A percentile compares a stretch with the other conserved stretches of the same genome.
Evolutionary conservation across 2,113 vertebrate species (phyloP).

Genomic region (Poeciliopsis prolifica): DNA sequence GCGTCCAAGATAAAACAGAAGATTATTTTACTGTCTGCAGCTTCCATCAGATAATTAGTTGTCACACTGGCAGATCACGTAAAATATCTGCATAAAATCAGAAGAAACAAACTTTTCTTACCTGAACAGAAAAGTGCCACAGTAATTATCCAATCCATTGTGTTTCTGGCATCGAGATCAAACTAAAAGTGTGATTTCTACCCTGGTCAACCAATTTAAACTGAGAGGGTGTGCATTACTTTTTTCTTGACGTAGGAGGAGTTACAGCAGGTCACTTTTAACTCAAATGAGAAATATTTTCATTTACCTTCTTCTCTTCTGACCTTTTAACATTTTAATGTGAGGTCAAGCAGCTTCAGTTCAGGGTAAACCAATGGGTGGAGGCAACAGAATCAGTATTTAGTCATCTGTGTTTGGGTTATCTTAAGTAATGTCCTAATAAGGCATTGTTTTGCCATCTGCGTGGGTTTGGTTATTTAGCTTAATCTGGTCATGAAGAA

Average conservation of each 20-base stretch:
- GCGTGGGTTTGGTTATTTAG: neutral
- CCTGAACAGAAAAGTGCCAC: conserved; percentile 47
- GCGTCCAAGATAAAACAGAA: neutral
- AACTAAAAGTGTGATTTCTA: neutral
- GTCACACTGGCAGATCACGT: neutral
- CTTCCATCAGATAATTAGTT: neutral
- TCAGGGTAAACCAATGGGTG: neutral
- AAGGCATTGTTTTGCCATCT: no score
- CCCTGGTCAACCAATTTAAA: neutral
- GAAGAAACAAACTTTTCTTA: conserved; percentile 35
- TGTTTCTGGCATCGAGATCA: conserved; percentile 20
- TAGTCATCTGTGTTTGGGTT: no score
- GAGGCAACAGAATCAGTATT: no score
- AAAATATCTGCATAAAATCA: neutral
- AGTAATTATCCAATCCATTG: conserved; percentile 51
- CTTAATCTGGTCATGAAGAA: neutral
- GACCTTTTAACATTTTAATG: neutral
- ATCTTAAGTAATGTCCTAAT: no score
- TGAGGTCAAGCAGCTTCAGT: neutral
- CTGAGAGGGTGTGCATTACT: neutral
- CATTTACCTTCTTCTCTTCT: neutral
- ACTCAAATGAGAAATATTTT: neutral
- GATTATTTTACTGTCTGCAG: neutral
- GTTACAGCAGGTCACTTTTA: neutral
- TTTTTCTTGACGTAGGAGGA: conserved; percentile 17